Evolutionary conservation across 2,888 invertebrate genomes (phyloP).

Genomic region (Trissolcus brochymenae): DNA sequence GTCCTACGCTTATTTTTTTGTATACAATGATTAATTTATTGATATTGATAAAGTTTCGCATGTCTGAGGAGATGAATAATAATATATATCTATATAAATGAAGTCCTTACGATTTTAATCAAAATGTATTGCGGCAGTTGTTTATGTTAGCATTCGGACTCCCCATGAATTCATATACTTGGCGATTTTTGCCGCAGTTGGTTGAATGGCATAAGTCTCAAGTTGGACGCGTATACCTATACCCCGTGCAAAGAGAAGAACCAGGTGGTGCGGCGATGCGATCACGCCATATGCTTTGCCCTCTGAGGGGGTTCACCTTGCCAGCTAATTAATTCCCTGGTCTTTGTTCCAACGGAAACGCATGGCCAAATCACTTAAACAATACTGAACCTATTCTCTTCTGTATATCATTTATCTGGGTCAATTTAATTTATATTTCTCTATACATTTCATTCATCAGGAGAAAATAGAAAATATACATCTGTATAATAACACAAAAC

Average conservation of each 20-base stretch:
- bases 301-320: constrained; percentile 68
- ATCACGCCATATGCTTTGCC: constrained; percentile 73
- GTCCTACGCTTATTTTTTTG: too few species aligned
- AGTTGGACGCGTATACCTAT: constrained; percentile 9
- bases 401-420: constrained; percentile 26
- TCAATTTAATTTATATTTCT: constrained; percentile 1
- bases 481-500: too few species aligned
- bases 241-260: constrained; percentile 57
- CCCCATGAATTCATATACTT: constrained; percentile 27
- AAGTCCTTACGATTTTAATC: neutral
- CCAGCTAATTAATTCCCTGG: constrained; percentile 73
- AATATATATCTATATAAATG: neutral
- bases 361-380: constrained; percentile 60
- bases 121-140: constrained; percentile 20
- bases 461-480: too few species aligned
- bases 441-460: too few species aligned
- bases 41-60: too few species aligned
- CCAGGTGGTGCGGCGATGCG: constrained; percentile 71
- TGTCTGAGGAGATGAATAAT: too few species aligned
- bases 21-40: too few species aligned
- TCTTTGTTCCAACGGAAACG: constrained; percentile 72
- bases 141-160: constrained; percentile 12
- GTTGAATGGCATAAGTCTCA: constrained; percentile 34
- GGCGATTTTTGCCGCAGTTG: constrained; percentile 46
- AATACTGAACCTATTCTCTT: constrained; percentile 22